phyloP scores from a whole-genome alignment of 2,113 vertebrate species.

The Vidua macroura region DNA sequence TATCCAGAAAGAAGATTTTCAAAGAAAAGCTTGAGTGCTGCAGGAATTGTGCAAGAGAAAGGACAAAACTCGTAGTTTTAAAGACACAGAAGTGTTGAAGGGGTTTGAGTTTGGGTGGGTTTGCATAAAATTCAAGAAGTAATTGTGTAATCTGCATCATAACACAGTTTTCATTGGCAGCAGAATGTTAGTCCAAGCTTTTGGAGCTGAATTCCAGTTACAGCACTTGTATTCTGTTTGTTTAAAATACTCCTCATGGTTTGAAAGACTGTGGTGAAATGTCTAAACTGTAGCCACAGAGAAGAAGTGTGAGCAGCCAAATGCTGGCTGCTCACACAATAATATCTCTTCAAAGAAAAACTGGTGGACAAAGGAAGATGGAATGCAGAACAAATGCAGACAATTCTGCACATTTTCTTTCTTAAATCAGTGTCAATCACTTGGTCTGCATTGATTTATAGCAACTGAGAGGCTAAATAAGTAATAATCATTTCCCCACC shows the following conservation, averaged over 20 bases:
- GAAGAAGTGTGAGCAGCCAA: background rate
- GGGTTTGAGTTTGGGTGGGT: background rate
- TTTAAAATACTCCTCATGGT: background rate
- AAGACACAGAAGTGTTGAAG: background rate
- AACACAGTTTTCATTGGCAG: background rate
- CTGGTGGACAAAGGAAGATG: background rate
- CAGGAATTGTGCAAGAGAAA: background rate
- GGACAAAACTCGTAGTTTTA: background rate
- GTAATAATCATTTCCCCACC: background rate
- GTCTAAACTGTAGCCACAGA: background rate
- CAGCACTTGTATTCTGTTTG: background rate
- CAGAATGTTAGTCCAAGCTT: background rate
- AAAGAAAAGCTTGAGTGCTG: background rate
- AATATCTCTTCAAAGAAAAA: background rate
- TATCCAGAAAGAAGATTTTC: background rate
- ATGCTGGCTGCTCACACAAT: background rate
- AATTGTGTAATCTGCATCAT: background rate
- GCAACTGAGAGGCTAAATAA: background rate
- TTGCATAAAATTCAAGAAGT: background rate
- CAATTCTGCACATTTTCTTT: background rate
- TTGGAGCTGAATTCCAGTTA: background rate
- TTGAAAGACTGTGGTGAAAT: background rate
- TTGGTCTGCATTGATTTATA: background rate
- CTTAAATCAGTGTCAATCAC: background rate
- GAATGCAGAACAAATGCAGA: background rate